Conservation (phyloP, 2,797 vertebrate species). For the Microctenopoma lineatum region DNA sequence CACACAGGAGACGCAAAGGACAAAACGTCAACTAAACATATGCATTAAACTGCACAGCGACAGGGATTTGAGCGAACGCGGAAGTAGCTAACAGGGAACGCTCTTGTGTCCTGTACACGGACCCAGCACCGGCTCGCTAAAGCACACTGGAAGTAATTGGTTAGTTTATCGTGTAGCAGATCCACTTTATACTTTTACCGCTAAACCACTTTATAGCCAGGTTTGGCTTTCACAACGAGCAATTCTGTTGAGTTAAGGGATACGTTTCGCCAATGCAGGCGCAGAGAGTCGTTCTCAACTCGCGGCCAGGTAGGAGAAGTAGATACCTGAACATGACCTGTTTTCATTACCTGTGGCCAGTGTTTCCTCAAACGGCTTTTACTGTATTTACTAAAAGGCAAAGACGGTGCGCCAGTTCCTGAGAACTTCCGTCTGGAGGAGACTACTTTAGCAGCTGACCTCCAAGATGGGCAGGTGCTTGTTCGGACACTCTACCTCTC, state of each 20-base stretch:
- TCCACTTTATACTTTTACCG: neutral
- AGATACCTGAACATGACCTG: neutral
- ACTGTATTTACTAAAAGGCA: slow-evolving; percentile 75
- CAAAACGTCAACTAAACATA: neutral
- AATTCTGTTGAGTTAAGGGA: neutral
- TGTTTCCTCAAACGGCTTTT: neutral
- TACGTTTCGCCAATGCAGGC: slow-evolving; percentile 60
- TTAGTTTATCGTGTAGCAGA: neutral
- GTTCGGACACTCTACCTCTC: slow-evolving; percentile 92
- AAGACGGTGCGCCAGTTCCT: slow-evolving; percentile 85
- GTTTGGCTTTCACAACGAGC: neutral
- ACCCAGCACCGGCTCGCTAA: neutral
- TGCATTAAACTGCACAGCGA: neutral
- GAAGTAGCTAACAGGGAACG: slow-evolving; percentile 19
- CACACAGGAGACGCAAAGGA: accelerated
- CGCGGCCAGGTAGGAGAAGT: slow-evolving; percentile 78
- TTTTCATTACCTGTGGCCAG: neutral
- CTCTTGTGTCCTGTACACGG: slow-evolving; percentile 20
- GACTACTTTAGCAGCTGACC: slow-evolving; percentile 72
- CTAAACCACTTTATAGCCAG: slow-evolving; percentile 17
- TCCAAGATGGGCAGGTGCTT: slow-evolving; percentile 85
- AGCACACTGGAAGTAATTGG: neutral
- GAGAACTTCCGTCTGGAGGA: slow-evolving; percentile 90
- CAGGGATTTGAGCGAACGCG: slow-evolving; percentile 28
- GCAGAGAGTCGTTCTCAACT: slow-evolving; percentile 78